Base-by-base conservation (phyloP, 2,113 vertebrate species). In the Syngnathus scovelli region DNA sequence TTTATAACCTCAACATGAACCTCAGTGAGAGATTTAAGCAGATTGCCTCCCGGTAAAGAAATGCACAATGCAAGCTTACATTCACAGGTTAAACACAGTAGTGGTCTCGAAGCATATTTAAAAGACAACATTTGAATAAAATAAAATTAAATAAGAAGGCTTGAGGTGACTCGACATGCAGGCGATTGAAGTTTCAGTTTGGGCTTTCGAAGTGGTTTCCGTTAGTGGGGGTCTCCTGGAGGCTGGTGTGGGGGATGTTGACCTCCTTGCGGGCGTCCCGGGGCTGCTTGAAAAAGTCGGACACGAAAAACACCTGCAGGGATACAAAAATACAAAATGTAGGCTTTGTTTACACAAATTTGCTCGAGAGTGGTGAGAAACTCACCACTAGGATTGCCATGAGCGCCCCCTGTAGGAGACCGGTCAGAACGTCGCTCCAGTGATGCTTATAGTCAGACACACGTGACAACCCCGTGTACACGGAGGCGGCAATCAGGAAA, bases 371-470 rank as follows among this genome's bases (percentile, higher is more conserved):
- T 5, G 44, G 15, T 48, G 5, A 49, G 18, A 19, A 16, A 89
- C 96, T 95, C 81, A 98, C 96, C 77, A 96, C 92, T 38, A 98
- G 87, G 56, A 95, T 18, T 19, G 96, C 96, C 73, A 94, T 92
- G 63, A 95, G 48, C 0, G 95, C 96, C 2, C 97, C 97, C 87
- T 98, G 95, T 68, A 95, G 80, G 37, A 98, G 92, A 8, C 96
- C 97, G 0, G 87, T 91, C 83, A 98, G 79, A 64, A 99, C 97
- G 33, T 99, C 97, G 6, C 97, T 97, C 95, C 95, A 98, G 52
- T 99, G 97, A 75, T 99, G 97, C 83, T 98, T 99, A 75, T 98
- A 98, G 68, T 99, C 97, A 0, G 97, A 98, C 58, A 98, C 91
- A 60, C 96, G 91, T 0, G 97, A 98, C n/a, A 99, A 86, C 16